Base-by-base conservation (phyloP, 1,140 invertebrate species). In the Dendroctonus ponderosae region DNA sequence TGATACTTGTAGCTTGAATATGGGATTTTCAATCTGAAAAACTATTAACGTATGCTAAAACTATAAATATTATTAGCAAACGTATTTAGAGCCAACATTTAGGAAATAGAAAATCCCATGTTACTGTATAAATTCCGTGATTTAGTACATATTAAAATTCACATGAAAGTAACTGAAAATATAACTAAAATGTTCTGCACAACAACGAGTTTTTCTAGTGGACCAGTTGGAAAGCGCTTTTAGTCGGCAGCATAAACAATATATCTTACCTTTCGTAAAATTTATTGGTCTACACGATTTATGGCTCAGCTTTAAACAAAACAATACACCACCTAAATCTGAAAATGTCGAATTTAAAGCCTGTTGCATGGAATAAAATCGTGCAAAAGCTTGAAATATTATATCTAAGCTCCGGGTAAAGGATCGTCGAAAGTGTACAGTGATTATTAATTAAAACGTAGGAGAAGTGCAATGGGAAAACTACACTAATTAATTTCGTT, bases 241-340 rank as follows among this genome's bases (percentile, higher is more conserved):
- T 26, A 26, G 26, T 26, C 26, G 37, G 42, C n/a, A 58, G 44
- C 56, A 38, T 15, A 14, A 43, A 44, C 56, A 44, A n/a, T 58
- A 58, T 58, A 58, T 58, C 44, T 58, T 58, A 58, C 56, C 56
- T 58, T 58, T 58, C 42, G 39, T 39, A 12, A 58, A 14, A 43
- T 58, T 58, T 58, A 58, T 58, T 40, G 41, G 37, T n/a, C 12
- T 7, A 9, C 7, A 44, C n/a, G 56, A 58, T 58, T 58, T 58
- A 43, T 44, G 39, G 14, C 56, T 11, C 39, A 40, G 56, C 56
- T 42, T 58, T 58, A 58, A 58, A 58, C 56, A 58, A 58, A 58
- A 58, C 56, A 58, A 58, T 58, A 58, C 42, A 43, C 56, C 56
- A n/a, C 44, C 41, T 58, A 58, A 58, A 58, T 58, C 56, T 58